Evolutionary conservation across 2,113 vertebrate genomes (phyloP), one percentile per base, ranked within the genome.

Genomic region (Holacanthus passer): DNA sequence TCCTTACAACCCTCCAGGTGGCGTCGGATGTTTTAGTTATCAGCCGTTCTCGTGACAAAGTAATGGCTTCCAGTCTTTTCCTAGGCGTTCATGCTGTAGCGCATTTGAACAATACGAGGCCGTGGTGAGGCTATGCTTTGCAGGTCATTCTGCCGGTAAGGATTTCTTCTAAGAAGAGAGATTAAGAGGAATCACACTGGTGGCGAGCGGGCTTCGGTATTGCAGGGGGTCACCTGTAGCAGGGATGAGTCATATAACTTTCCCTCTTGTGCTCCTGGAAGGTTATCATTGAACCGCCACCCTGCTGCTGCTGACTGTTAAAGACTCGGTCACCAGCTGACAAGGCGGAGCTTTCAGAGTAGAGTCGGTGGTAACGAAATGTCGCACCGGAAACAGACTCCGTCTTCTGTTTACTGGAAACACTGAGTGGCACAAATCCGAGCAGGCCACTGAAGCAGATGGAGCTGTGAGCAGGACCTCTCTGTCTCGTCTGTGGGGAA

Each of bases 311-410:
- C 10, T 24, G 22, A 55, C 71, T 75, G 32, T 69, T 71, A n/a
- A 52, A 71, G 59, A 83, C 60, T 50, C 22, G 37, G 62, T 43
- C 62, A 74, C 55, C 43, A 62, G 58, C 35, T 69, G 82, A 68
- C 62, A 53, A 77, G 59, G 27, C 14, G 41, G 75, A 65, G 43
- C 45, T 68, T 71, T 76, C 22, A 47, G 56, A 31, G 41, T 52
- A 70, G 71, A 80, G 16, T 53, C 60, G 47, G 50, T 29, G 5
- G 17, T 37, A 39, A 70, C 63, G 81, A 39, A 77, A 39, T 52
- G 59, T 52, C 81, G 55, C 62, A 65, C 52, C 27, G 11, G 39
- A 78, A 65, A 41, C 7, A n/a, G 2, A 14, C 56, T 65, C 52
- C 50, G 60, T 56, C 22, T 13, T 64, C 73, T 37, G 17, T 60